Evolutionary conservation across 2,113 vertebrate genomes (phyloP).

Genomic region (Hippocampus guttulatus): DNA sequence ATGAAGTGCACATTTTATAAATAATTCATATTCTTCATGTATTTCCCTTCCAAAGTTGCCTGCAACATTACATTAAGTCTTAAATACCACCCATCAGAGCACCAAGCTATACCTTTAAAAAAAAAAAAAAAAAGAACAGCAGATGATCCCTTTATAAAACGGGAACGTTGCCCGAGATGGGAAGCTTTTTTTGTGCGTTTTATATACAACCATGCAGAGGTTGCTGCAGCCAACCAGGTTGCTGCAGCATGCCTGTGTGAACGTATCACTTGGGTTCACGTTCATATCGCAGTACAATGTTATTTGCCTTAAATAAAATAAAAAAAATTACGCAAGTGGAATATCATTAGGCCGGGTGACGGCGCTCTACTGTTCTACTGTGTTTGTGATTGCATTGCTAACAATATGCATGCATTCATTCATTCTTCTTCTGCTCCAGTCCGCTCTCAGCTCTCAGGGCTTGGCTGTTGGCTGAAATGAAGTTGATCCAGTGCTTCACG

Average conservation of each 20-base stretch:
- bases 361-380: constrained; percentile 27
- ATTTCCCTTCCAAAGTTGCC: constrained; percentile 39
- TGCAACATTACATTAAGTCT: constrained; percentile 20
- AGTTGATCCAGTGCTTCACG: constrained; percentile 80
- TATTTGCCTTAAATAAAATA: constrained; percentile 34
- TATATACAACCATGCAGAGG: constrained; percentile 31
- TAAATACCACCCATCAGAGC: neutral
- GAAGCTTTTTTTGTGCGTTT: neutral
- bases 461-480: constrained; percentile 82
- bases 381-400: constrained; percentile 38
- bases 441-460: constrained; percentile 76
- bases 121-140: too few species aligned
- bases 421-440: constrained; percentile 65
- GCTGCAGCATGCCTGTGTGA: constrained; percentile 52
- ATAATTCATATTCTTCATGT: constrained; percentile 15
- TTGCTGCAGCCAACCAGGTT: constrained; percentile 37
- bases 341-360: constrained; percentile 31
- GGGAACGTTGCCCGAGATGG: neutral
- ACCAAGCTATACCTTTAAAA: too few species aligned
- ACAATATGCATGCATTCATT: constrained; percentile 42
- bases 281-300: constrained; percentile 20
- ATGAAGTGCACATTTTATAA: constrained; percentile 22
- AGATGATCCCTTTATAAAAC: neutral
- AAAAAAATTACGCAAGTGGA: constrained; percentile 31
- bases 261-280: constrained; percentile 23